Conservation (phyloP, 2,113 vertebrate species). For the Galeopterus variegatus region DNA sequence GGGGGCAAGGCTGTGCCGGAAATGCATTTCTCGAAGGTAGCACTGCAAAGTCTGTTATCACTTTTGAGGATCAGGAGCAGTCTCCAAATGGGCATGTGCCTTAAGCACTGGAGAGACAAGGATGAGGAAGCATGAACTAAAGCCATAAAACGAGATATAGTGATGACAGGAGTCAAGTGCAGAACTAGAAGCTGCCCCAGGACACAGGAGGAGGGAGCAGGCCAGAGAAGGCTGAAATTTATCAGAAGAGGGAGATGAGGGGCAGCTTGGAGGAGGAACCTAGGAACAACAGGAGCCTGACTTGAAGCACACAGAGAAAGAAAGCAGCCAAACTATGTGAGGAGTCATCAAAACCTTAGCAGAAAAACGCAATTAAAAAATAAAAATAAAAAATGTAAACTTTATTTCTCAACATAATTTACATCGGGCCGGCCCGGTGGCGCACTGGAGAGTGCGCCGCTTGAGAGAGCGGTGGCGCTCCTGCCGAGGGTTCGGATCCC, state of each 20-base stretch:
- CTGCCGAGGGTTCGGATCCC: too few relatives aligned
- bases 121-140: neutral
- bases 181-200: neutral
- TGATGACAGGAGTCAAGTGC: neutral
- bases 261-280: neutral
- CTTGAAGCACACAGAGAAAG: neutral
- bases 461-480: too few relatives aligned
- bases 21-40: neutral
- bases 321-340: neutral
- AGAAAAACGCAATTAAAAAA: too few relatives aligned
- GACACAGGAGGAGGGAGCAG: neutral
- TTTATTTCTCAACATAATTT: too few relatives aligned
- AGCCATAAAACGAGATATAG: neutral
- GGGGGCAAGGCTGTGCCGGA: too few relatives aligned
- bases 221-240: neutral
- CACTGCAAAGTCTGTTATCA: neutral
- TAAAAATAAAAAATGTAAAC: too few relatives aligned
- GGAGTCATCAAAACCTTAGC: too few relatives aligned
- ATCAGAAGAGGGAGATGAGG: neutral
- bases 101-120: neutral
- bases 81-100: neutral
- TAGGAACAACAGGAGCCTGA: accelerated
- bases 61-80: accelerated
- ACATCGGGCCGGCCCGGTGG: too few relatives aligned
- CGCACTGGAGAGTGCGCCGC: too few relatives aligned